Evolutionary conservation across 1,140 invertebrate genomes (phyloP).

Genomic region (Periplaneta americana): DNA sequence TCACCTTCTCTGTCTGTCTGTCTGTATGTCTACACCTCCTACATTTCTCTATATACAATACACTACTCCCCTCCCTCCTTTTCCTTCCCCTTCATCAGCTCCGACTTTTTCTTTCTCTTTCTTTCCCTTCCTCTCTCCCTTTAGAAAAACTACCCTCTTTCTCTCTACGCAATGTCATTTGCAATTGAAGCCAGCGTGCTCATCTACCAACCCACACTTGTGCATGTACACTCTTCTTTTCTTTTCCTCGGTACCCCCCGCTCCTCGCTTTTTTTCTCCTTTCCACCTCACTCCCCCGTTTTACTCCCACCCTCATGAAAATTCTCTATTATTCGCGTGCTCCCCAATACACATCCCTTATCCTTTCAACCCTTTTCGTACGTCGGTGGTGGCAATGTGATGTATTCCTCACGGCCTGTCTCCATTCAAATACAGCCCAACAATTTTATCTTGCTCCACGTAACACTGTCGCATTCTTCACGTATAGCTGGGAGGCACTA

Average conservation of each 20-base stretch:
- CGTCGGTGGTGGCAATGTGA: constrained; percentile 1
- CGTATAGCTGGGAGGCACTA: too few species aligned
- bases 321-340: constrained; percentile 16
- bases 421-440: not conserved
- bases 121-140: not conserved
- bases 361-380: constrained; percentile 16
- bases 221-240: not conserved
- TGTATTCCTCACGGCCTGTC: constrained; percentile 12
- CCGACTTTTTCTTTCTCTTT: constrained; percentile 1
- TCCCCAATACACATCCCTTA: constrained; percentile 16
- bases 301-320: constrained; percentile 12
- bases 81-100: not conserved
- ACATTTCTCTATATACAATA: not conserved
- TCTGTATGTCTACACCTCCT: not conserved
- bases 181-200: constrained; percentile 2
- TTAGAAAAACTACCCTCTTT: not conserved
- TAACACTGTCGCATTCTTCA: not conserved
- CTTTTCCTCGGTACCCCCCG: not conserved
- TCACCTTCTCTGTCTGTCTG: not conserved
- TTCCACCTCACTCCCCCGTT: not conserved
- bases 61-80: not conserved
- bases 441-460: not conserved
- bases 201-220: not conserved
- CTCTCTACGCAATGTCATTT: constrained; percentile 9
- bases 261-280: not conserved